Base-by-base conservation (phyloP, 2,888 invertebrate species). In the Philonicus albiceps region DNA sequence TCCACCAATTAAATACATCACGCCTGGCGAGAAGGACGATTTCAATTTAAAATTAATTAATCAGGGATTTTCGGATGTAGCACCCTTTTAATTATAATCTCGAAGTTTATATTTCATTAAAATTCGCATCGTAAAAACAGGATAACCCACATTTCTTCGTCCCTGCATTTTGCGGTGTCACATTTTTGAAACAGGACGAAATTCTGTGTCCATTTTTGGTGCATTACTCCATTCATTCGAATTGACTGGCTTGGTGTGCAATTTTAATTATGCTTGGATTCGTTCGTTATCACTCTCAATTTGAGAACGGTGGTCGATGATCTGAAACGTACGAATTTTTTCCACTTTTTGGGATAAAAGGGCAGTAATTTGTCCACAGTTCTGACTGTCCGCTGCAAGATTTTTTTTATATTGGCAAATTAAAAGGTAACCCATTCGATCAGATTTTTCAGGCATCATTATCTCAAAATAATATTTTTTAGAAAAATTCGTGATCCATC, bases 31-130 rank as follows among this genome's bases (percentile, higher is more conserved):
- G 27, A 49, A 53, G 49, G 80, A 53, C 49, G 80, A 80, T 30
- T 80, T 80, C 80, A 80, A 80, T 80, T 80, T 80, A 80, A 80
- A 80, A 80, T 80, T 80, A 80, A 80, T 80, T 80, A 80, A 80
- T 80, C 80, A 80, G 27, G 80, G 80, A 80, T 80, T 80, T 80
- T 80, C 80, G 53, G 80, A 80, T 80, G 80, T 80, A 49, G 80
- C 80, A 30, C 80, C 80, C 80, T 80, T 80, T 80, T 80, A 80
- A 80, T 80, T 80, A 53, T 80, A 80, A 80, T 80, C 80, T 16
- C 49, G 49, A 80, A 80, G 80, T 80, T 80, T 80, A 49, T 80
- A 80, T 49, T 80, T 80, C 53, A 80, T 80, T 80, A 80, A 80
- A 80, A 64, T 64, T 64, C 64, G 64, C 64, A 8, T 64, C 22